Conservation (phyloP, 1,140 invertebrate species). For the Halictus rubicundus region DNA sequence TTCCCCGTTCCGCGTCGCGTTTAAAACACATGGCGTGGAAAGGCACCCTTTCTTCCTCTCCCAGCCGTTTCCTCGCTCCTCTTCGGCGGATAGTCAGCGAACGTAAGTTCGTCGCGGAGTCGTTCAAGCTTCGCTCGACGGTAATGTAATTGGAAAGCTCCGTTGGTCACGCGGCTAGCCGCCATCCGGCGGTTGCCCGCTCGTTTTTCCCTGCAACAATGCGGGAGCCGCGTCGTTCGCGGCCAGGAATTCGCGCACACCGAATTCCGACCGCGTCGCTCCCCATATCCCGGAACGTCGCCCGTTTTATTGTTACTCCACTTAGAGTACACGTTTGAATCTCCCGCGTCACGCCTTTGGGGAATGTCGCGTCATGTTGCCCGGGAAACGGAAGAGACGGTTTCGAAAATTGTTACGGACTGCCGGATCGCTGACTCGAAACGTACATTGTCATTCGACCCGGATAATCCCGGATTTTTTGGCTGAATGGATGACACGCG, state of each 20-base stretch:
- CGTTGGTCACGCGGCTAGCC: background rate
- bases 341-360: background rate
- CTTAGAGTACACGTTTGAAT: background rate
- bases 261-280: slow-evolving; percentile 21
- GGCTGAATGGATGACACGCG: background rate
- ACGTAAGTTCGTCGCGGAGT: background rate
- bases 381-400: background rate
- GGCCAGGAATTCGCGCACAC: slow-evolving; percentile 15
- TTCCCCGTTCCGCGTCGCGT: slow-evolving; percentile 16
- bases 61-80: background rate
- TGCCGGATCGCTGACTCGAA: background rate
- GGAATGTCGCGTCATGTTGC: background rate
- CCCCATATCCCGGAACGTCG: background rate
- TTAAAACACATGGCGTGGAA: slow-evolving; percentile 48
- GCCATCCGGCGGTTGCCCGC: background rate
- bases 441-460: background rate
- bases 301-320: slow-evolving; percentile 16
- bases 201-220: slow-evolving; percentile 30
- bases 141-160: slow-evolving; percentile 52
- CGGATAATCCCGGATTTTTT: background rate
- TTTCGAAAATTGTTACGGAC: background rate
- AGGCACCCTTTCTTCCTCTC: background rate
- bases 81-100: too few relatives aligned
- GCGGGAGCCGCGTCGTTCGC: background rate
- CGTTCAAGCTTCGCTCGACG: background rate